Percentiles rank a stretch among this genome's conserved stretches.
These are phyloP conservation scores for Heliothis peltigera DNA, from an alignment of 2,888 invertebrate species.

Conservation along the genomic window DNA sequence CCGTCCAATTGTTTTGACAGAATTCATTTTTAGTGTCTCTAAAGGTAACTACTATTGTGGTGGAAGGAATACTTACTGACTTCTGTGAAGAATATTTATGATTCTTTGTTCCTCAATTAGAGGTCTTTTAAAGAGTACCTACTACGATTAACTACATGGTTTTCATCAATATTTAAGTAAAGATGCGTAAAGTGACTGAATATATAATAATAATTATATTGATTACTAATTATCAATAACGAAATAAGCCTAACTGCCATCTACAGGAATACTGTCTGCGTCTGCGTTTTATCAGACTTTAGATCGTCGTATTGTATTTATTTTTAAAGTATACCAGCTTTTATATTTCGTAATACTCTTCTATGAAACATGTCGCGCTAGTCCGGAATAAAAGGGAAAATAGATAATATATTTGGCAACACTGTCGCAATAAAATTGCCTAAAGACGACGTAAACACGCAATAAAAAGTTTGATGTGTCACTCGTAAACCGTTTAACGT, in stretches of 20 bases:
- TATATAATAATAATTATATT: no score
- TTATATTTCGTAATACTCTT: not conserved
- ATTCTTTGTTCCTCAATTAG: conserved; percentile 7
- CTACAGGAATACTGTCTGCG: no score
- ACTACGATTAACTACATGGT: no score
- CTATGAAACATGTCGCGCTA: not conserved
- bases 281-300: no score
- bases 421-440: conserved; percentile 46
- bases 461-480: conserved; percentile 70
- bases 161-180: no score
- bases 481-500: conserved; percentile 55
- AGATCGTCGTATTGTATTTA: no score
- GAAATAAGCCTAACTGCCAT: no score
- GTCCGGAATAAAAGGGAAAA: conserved; percentile 5
- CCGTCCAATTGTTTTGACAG: conserved; percentile 24
- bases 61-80: conserved; percentile 3
- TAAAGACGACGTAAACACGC: conserved; percentile 64
- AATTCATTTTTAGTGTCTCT: conserved; percentile 41
- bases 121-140: conserved; percentile 10
- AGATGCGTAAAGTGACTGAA: no score
- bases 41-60: conserved; percentile 24
- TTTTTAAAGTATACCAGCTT: not conserved
- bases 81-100: not conserved
- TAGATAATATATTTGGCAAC: conserved; percentile 36
- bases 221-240: no score